Evolutionary conservation across 1,140 invertebrate genomes (phyloP), one percentile per base, ranked within the genome.

Genomic region (Acromyrmex echinatior): DNA sequence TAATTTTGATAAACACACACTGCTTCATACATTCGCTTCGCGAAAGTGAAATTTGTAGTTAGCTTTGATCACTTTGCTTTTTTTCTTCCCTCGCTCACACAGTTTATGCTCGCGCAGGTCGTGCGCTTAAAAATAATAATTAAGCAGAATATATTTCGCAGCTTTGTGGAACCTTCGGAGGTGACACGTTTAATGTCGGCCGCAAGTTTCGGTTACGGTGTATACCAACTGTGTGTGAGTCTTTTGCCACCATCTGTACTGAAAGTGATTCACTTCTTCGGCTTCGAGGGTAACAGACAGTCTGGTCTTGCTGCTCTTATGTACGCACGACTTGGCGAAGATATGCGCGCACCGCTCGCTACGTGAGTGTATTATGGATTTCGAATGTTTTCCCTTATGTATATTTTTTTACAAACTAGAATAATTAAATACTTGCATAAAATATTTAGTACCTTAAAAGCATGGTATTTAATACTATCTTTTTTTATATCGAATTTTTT

Each of bases 331-430:
- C 94, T 96, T 21, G 97, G 97, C 35, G 94, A 96, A 45, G 97
- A 97, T 91, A 97, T 98, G 97, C 95, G 97, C 76, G 97, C 97
- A 28, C 97, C 97, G 7, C 93, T 98, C 53, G 97, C 97, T 9
- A 97, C 96, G 96, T 97, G 93, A 95, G 96, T 95, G 10, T 35
- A 16, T 56, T 60, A 31, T 56, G 12, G 1, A 21, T 74, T 56
- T 35, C 0, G 14, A 49, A 39, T 84, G 16, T 35, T 0, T 10
- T 9, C n/a, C 10, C 21, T 14, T 35, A 51, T 51, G 35, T 25
- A 10, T 63, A 31, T 51, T 76, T 49, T 45, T 62, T 31, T 51
- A 60, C 31, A 21, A 35, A 71, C 0, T 2, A 60, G 3, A 56
- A 56, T 28, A 56, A 56, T 78, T 49, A 2, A 28, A 12, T 0